A percentile compares a stretch with the other conserved stretches of the same genome.
phyloP scores from a whole-genome alignment of 2,888 invertebrate species.

The Pterostichus niger region DNA sequence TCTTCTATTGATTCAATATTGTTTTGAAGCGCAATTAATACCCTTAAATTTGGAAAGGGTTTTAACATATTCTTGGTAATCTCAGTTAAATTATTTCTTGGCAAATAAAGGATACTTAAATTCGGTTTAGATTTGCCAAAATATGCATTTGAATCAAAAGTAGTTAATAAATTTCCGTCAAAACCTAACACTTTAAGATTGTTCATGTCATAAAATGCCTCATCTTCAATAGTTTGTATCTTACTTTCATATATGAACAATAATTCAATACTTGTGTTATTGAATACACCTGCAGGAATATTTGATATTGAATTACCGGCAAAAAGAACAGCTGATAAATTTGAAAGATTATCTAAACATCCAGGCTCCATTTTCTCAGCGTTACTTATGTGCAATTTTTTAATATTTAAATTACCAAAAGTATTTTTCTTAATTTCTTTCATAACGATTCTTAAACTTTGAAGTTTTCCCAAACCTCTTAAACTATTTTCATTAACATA shows the following conservation, averaged over 20 bases:
- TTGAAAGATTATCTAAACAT: not conserved
- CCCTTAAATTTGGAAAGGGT: conserved; percentile 9
- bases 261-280: conserved; percentile 13
- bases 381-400: not conserved
- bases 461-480: not conserved
- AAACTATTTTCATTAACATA: not conserved
- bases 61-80: not conserved
- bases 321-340: not conserved
- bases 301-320: not conserved
- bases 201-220: conserved; percentile 34
- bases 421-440: not conserved
- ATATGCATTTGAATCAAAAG: not conserved
- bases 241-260: conserved; percentile 21
- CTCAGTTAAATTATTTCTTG: conserved; percentile 19
- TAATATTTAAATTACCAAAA: not conserved
- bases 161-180: conserved; percentile 5
- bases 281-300: conserved; percentile 20
- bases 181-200: conserved; percentile 6
- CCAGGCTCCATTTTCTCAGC: not conserved
- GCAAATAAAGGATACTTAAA: not conserved
- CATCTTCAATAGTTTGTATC: conserved; percentile 28
- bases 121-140: conserved; percentile 3
- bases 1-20: conserved; percentile 27
- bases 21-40: not conserved
- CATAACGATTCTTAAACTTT: not conserved